A percentile compares a stretch with the other conserved stretches of the same genome.
phyloP scores from a whole-genome alignment of 2,797 vertebrate genomes.

The Pangasius macronema region DNA sequence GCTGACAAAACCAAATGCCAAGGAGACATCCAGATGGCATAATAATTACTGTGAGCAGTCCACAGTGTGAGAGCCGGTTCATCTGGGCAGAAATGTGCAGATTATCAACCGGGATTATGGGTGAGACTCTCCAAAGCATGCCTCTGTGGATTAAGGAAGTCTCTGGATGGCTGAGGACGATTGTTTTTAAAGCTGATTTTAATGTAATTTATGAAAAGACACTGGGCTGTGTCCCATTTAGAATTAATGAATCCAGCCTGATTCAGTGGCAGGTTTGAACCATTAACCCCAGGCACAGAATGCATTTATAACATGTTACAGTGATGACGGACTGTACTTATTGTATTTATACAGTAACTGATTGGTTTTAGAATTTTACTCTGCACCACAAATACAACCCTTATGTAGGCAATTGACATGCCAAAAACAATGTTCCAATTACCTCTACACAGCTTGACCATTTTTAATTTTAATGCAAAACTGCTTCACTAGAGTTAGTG shows the following conservation, averaged over 20 bases:
- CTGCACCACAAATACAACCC: constrained; percentile 32
- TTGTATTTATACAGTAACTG: background rate
- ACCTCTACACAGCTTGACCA: constrained; percentile 44
- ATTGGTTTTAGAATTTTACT: constrained; percentile 29
- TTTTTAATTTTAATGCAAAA: constrained; percentile 38
- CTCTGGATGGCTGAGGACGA: constrained; percentile 58
- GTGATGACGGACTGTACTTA: constrained; percentile 28
- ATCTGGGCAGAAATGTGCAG: constrained; percentile 24
- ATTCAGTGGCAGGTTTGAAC: constrained; percentile 59
- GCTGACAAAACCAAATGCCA: constrained; percentile 24
- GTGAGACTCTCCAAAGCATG: constrained; percentile 43
- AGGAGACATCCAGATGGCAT: constrained; percentile 27
- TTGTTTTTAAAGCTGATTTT: constrained; percentile 52
- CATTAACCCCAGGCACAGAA: constrained; percentile 12
- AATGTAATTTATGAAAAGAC: constrained; percentile 59
- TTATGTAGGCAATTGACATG: constrained; percentile 44
- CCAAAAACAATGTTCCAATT: constrained; percentile 62
- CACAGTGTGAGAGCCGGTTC: constrained; percentile 19
- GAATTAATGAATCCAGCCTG: constrained; percentile 59
- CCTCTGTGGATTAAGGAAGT: constrained; percentile 60
- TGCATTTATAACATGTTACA: constrained; percentile 54
- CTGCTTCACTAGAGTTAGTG: constrained; percentile 50
- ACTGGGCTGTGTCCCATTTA: constrained; percentile 55
- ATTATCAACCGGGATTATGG: constrained; percentile 9
- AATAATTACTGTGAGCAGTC: constrained; percentile 39